A percentile compares a stretch with the other conserved stretches of the same genome.
phyloP scores from a whole-genome alignment of 2,888 invertebrate species.

The Drosophila kuntzei region DNA sequence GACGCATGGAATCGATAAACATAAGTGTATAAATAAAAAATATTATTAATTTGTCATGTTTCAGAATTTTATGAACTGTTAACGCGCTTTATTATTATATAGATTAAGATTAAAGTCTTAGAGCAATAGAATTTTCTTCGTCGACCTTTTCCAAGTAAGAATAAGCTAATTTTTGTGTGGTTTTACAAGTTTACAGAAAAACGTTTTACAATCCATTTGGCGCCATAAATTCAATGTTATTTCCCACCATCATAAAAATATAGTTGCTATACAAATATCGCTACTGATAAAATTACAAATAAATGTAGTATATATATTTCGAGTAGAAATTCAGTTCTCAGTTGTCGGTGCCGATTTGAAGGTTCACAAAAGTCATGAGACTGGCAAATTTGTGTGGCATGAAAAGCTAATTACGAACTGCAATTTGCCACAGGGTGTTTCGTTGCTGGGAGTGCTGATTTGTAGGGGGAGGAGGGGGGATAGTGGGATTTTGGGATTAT shows the following conservation, averaged over 20 bases:
- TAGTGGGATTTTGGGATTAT: neutral
- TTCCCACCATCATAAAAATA: neutral
- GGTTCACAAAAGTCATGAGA: slow-evolving; percentile 20
- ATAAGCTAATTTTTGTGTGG: neutral
- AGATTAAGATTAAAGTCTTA: neutral
- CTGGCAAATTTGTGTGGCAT: slow-evolving; percentile 26
- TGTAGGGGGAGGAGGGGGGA: neutral
- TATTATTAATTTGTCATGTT: too few species aligned
- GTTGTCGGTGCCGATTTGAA: slow-evolving; percentile 13
- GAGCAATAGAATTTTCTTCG: neutral
- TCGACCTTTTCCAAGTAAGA: neutral
- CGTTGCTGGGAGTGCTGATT: neutral
- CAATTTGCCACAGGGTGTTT: slow-evolving; percentile 21
- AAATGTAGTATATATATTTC: neutral
- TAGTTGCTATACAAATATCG: neutral
- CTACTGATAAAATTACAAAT: neutral
- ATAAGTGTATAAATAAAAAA: too few species aligned
- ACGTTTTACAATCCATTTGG: neutral
- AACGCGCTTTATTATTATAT: too few species aligned
- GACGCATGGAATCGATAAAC: too few species aligned
- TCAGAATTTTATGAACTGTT: too few species aligned
- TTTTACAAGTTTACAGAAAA: neutral
- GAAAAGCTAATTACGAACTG: slow-evolving; percentile 31
- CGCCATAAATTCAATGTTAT: neutral
- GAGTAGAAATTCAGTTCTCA: slow-evolving; percentile 5